A percentile compares a stretch with the other conserved stretches of the same genome.
Evolutionary conservation across 1,140 invertebrate genomes (phyloP).

Genomic region (Probaryconus sp.): DNA sequence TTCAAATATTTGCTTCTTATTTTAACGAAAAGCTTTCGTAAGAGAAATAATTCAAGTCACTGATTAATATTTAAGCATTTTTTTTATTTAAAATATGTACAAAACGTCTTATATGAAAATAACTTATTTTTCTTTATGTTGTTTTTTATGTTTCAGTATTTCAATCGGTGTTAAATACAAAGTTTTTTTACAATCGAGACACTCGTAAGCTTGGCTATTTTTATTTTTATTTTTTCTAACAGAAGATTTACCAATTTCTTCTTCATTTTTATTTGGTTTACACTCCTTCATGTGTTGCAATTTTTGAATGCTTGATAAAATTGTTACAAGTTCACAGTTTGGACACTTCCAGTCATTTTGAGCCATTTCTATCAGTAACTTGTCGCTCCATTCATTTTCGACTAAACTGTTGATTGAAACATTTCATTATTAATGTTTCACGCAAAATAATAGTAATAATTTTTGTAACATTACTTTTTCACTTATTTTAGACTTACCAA

Average conservation of each 20-base stretch:
- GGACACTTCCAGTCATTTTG: conserved; percentile 80
- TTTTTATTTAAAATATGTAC: conserved; percentile 1
- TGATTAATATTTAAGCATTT: background rate
- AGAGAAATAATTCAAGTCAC: background rate
- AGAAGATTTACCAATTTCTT: conserved; percentile 54
- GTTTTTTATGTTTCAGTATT: conserved; percentile 86
- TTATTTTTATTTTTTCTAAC: conserved; percentile 77
- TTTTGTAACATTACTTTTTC: background rate
- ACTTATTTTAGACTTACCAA: conserved; percentile 87
- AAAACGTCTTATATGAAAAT: too few species aligned
- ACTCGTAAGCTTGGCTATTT: conserved; percentile 85
- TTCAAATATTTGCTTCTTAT: conserved; percentile 38
- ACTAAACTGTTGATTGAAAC: conserved; percentile 79
- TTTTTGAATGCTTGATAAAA: conserved; percentile 80
- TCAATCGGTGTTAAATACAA: conserved; percentile 86
- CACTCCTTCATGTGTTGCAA: conserved; percentile 78
- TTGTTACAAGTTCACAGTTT: conserved; percentile 77
- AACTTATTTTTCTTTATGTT: conserved; percentile 56
- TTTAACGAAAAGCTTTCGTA: too few species aligned
- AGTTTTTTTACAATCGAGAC: conserved; percentile 84
- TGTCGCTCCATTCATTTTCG: conserved; percentile 82
- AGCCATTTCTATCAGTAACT: conserved; percentile 78
- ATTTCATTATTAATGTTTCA: conserved; percentile 26
- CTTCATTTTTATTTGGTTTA: conserved; percentile 65
- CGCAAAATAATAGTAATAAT: conserved; percentile 23